Base-by-base conservation (phyloP, 2,113 vertebrate genomes). In the Tursiops truncatus region DNA sequence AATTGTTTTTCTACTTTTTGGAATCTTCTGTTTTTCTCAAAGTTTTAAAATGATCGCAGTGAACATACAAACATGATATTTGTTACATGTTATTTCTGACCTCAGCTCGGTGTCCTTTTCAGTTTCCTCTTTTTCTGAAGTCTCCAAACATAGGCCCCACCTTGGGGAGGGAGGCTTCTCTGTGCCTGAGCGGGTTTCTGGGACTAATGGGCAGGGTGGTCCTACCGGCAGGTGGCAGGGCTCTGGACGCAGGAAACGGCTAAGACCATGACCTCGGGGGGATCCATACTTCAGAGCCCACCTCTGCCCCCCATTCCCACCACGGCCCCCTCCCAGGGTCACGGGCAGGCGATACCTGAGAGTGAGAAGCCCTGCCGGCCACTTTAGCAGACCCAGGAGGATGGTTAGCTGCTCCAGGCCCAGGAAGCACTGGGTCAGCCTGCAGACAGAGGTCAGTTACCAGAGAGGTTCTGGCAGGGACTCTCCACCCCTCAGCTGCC, bases 341-440 rank as follows among this genome's bases (percentile, higher is more conserved):
- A 17, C 2, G 3, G 21, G 38, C 53, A 21, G 62, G 38, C 4
- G 0, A 0, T 98, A 99, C 98, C 98, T 98, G 98, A 99, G 97
- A 83, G 56, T 89, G 38, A 99, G 94, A 13, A 74, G 84, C 6
- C 97, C 95, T 9, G 13, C 4, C 0, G 95, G 96, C 74, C 89
- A 97, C 70, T 53, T 95, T 91, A 98, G 77, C 25, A 85, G 93
- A 53, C 33, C 86, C 63, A 99, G 33, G 68, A 99, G 93, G 1
- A 63, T 15, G 1, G 82, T 81, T 62, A 98, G 87, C 73, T 92
- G 95, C 14, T 96, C 50, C 71, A 94, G 38, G 58, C 63, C 95
- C 96, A 98, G 0, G 6, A 97, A 94, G 83, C 98, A 98, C 6
- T 47, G 95, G 26, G 91, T 97, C 88, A 98, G 98, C 92, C 99